Evolutionary conservation across 2,113 vertebrate species (phyloP).

Genomic region (Pandion haliaetus): DNA sequence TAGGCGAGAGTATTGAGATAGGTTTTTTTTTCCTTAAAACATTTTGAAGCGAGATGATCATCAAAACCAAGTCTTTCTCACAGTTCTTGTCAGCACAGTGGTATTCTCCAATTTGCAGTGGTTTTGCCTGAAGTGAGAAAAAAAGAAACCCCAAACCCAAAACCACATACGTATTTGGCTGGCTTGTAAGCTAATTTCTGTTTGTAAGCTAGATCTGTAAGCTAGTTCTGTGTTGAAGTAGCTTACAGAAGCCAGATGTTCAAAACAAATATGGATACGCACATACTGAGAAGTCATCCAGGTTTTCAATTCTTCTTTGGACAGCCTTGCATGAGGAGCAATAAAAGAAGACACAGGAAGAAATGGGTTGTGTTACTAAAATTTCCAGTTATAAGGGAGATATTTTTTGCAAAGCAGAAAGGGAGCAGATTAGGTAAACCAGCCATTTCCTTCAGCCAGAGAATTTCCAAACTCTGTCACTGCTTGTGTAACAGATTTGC

Average conservation of each 20-base stretch:
- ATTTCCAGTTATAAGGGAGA: background rate
- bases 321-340: background rate
- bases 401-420: background rate
- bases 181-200: background rate
- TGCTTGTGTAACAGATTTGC: background rate
- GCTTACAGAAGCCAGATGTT: background rate
- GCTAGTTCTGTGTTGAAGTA: background rate
- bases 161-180: background rate
- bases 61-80: background rate
- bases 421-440: background rate
- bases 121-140: background rate
- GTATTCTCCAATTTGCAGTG: background rate
- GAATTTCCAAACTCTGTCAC: background rate
- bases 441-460: background rate
- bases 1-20: background rate
- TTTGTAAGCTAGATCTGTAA: background rate
- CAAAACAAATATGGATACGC: background rate
- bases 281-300: background rate
- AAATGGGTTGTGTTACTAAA: background rate
- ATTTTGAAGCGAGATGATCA: background rate
- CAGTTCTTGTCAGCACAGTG: background rate
- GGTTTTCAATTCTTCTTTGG: background rate
- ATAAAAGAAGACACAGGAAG: background rate
- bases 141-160: background rate
- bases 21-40: background rate